Evolutionary conservation across 2,113 vertebrate genomes (phyloP), one percentile per base, ranked within the genome.

Genomic region (Promerops cafer): DNA sequence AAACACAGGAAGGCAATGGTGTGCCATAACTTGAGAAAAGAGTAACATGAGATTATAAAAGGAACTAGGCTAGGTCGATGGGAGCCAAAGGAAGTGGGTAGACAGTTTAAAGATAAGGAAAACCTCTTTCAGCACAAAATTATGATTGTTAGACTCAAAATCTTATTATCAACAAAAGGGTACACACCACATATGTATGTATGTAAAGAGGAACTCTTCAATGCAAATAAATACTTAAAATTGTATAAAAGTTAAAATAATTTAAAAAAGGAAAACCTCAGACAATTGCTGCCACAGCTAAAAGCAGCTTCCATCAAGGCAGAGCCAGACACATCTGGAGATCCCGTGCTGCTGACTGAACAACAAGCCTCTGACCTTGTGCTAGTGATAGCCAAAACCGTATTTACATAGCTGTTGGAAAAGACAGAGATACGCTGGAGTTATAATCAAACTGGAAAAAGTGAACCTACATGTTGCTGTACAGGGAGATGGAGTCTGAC

Each of bases 281-380:
- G 27, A 24, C 4, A 14, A 0, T 16, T 39, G 22, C 70, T 59
- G 28, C 49, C 14, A 35, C 1, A 2, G 26, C 17, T 37, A 23
- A 78, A 50, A 47, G 23, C 35, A 65, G 11, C 31, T 70, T 40
- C 27, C 14, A 7, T 16, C 3, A 1, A 50, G 53, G 63, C 22
- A 71, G 52, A 53, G 22, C 44, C 49, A 47, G 72, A 23, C 31
- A 2, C 1, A 1, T 47, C 10, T 1, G 0, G 21, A 52, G 49
- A 59, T 1, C 42, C 20, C 0, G 0, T 2, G 0, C 56, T 40
- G 56, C 18, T 61, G 30, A 9, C 37, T 71, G 30, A 24, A n/a
- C 86, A 21, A 12, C 19, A 17, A 44, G 6, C 44, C 21, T 68
- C 68, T 53, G 37, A 21, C 37, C 40, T 33, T 30, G 14, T 66